A percentile compares a stretch with the other conserved stretches of the same genome.
These are phyloP conservation scores for Tachysurus vachellii DNA, from an alignment of 2,113 vertebrate genomes.

Conservation along the genomic window DNA sequence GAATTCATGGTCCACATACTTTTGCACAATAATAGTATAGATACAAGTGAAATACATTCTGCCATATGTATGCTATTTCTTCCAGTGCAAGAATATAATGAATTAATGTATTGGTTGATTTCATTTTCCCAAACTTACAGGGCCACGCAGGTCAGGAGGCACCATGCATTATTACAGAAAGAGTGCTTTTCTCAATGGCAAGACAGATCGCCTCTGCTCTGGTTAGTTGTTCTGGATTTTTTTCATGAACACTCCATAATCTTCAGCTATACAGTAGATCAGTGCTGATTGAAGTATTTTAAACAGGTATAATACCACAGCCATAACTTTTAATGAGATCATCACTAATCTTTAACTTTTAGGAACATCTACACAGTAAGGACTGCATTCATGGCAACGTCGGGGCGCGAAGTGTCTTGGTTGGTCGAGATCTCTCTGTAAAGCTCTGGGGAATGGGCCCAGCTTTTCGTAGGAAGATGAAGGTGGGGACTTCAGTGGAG, in stretches of 20 bases:
- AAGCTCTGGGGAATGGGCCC: constrained; percentile 86
- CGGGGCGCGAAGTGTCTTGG: constrained; percentile 83
- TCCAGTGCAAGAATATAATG: neutral
- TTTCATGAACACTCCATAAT: neutral
- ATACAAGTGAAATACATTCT: neutral
- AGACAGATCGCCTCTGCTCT: constrained; percentile 74
- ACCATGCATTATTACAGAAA: constrained; percentile 69
- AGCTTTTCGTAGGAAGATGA: constrained; percentile 66
- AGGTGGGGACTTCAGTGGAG: constrained; percentile 38
- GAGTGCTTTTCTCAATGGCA: constrained; percentile 70
- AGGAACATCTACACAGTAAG: constrained; percentile 85
- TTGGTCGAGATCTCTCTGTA: constrained; percentile 78
- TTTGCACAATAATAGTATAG: neutral
- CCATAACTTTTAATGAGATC: neutral
- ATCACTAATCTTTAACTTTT: constrained; percentile 11
- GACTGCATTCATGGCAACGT: constrained; percentile 82
- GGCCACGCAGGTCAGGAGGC: constrained; percentile 33
- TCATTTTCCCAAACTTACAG: constrained; percentile 48
- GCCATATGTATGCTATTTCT: neutral
- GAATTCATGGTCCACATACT: neutral
- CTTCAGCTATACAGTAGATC: neutral
- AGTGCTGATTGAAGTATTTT: neutral
- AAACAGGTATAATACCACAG: neutral
- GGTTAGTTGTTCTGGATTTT: constrained; percentile 61
- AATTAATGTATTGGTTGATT: neutral